These are phyloP conservation scores for Sphinx pinastri DNA, from an alignment of 2,888 invertebrate species.

Conservation along the genomic window DNA sequence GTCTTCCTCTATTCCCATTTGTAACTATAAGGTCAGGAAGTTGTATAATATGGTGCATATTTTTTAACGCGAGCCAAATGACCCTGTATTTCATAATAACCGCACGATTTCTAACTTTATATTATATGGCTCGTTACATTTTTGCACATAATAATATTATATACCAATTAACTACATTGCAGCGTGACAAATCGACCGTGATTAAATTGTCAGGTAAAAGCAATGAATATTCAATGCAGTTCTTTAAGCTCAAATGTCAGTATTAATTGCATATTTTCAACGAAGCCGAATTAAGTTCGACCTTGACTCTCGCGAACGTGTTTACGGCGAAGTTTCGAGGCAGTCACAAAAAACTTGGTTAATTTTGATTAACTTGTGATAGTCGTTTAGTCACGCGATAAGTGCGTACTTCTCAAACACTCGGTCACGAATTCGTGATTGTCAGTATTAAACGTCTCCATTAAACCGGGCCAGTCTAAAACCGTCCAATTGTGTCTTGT, in stretches of 20 bases:
- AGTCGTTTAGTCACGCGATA: constrained; percentile 39
- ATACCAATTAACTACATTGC: background rate
- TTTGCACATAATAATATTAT: background rate
- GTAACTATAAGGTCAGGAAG: constrained; percentile 4
- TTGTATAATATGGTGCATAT: constrained; percentile 3
- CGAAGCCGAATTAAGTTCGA: constrained; percentile 19
- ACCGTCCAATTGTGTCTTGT: constrained; percentile 66
- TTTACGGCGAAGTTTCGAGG: constrained; percentile 10
- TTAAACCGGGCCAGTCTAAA: constrained; percentile 55
- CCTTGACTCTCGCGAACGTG: constrained; percentile 22
- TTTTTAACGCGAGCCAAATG: constrained; percentile 5
- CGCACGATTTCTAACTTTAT: constrained; percentile 11
- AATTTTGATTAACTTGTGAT: constrained; percentile 26
- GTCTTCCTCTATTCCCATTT: constrained; percentile 5
- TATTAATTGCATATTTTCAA: constrained; percentile 19
- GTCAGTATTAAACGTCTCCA: constrained; percentile 58
- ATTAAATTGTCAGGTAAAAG: constrained; percentile 16
- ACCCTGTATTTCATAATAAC: constrained; percentile 16
- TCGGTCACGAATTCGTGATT: constrained; percentile 54
- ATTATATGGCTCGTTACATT: background rate
- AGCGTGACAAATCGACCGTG: constrained; percentile 8
- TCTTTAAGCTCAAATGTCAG: constrained; percentile 12
- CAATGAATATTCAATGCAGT: constrained; percentile 9
- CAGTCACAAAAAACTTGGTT: constrained; percentile 17
- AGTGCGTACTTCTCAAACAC: constrained; percentile 39